Conservation (phyloP, 2,888 invertebrate species). For the Eristalinus sepulchralis region DNA sequence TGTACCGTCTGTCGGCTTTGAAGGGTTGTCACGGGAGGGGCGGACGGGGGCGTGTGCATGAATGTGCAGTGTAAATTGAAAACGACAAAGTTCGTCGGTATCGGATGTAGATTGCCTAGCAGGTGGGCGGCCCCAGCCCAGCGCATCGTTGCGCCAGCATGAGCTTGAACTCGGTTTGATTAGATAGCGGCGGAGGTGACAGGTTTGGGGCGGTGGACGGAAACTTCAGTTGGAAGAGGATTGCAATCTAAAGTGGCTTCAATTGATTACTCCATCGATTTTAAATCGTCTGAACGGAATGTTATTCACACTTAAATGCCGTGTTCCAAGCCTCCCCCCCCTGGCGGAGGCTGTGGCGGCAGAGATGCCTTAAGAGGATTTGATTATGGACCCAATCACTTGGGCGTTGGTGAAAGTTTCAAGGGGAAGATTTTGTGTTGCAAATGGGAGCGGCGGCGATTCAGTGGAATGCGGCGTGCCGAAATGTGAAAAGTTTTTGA, state of each 20-base stretch:
- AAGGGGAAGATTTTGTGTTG: background rate
- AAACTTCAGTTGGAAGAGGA: background rate
- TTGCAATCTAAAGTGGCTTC: background rate
- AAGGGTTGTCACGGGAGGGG: background rate
- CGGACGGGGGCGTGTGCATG: background rate
- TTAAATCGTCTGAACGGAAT: background rate
- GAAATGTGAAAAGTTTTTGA: background rate
- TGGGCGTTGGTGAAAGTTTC: background rate
- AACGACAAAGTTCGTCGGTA: slow-evolving; percentile 43
- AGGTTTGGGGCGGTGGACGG: background rate
- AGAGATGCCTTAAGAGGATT: background rate
- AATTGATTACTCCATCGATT: background rate
- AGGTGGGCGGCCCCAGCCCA: background rate
- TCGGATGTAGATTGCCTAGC: slow-evolving; percentile 30
- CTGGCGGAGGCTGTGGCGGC: background rate
- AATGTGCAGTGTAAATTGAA: slow-evolving; percentile 27
- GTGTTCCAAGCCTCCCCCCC: background rate
- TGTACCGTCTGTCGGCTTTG: background rate
- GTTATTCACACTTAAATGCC: background rate
- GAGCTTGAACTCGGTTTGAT: background rate
- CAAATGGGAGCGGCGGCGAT: background rate
- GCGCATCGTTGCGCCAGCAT: too few species aligned
- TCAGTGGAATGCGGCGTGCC: background rate
- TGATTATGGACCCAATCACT: background rate
- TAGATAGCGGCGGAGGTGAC: background rate